Base-by-base conservation (phyloP, 1,140 invertebrate genomes). In the Schlechtendalia chinensis region DNA sequence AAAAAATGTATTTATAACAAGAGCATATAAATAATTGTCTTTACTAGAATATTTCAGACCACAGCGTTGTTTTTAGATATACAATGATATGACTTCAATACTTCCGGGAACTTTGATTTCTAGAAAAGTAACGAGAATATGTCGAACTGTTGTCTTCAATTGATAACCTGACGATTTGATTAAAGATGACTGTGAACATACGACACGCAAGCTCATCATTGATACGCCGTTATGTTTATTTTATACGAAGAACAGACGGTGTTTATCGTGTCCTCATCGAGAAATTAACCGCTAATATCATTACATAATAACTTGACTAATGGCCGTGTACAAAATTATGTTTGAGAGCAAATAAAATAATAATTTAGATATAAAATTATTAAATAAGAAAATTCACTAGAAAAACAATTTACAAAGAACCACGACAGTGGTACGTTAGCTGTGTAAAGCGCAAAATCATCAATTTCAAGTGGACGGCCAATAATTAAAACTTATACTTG, bases 51-150 rank as follows among this genome's bases (percentile, higher is more conserved):
- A 50, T 69, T 69, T 69, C 67, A 69, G 39, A 69, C 39, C 45
- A 69, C 16, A 50, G n/a, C 32, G 47, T n/a, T 27, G 11, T 69
- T 69, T 16, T 50, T 69, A 50, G 67, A 11, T 50, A 69, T 50
- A 69, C 14, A 69, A 69, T 69, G 67, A 69, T 69, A 69, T 69
- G 67, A 69, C 22, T 56, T 56, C 45, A 69, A 50, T 39, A 39
- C 16, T 24, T 69, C 24, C 6, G 67, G 67, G 67, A 69, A 69
- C 39, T 50, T 69, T 27, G 12, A 6, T 50, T 69, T 69, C 45
- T 50, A 69, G 22, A 24, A 39, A 27, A 27, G 45, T 69, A 69
- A 69, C 22, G 17, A 69, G 14, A 47, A 22, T 69, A 22, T n/a
- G 45, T 65, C 45, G 65, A 69, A 69, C 5, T 54, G 19, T 50